A percentile compares a stretch with the other conserved stretches of the same genome.
phyloP scores from a whole-genome alignment of 1,140 invertebrate species.

The Probaryconus sp. region DNA sequence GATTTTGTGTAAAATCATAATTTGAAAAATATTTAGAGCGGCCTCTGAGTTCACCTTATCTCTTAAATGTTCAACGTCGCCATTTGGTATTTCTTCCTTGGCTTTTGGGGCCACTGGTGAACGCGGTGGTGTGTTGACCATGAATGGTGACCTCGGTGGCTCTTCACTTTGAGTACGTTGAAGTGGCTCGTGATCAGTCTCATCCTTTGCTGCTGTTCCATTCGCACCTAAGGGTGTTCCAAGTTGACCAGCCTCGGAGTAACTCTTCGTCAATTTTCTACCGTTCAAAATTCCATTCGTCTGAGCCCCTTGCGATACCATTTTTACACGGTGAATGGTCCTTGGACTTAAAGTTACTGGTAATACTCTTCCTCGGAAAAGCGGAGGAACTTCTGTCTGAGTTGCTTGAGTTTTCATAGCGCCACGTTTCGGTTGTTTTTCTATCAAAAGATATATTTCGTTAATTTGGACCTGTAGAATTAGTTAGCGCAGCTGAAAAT shows the following conservation, averaged over 20 bases:
- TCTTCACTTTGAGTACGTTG: constrained; percentile 91
- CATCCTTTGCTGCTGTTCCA: constrained; percentile 60
- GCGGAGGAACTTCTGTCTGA: constrained; percentile 88
- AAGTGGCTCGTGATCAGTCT: constrained; percentile 84
- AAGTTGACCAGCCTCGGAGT: constrained; percentile 86
- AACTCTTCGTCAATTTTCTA: constrained; percentile 88
- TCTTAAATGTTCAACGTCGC: constrained; percentile 56
- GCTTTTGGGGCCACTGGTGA: constrained; percentile 53
- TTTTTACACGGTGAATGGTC: constrained; percentile 83
- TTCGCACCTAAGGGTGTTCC: constrained; percentile 71
- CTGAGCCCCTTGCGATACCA: constrained; percentile 93
- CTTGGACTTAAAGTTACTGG: constrained; percentile 88
- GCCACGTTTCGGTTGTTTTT: constrained; percentile 87
- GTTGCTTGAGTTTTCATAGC: constrained; percentile 95
- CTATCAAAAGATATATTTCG: constrained; percentile 69
- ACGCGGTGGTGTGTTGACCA: constrained; percentile 75
- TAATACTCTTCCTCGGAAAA: constrained; percentile 82
- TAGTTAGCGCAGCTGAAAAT: constrained; percentile 1
- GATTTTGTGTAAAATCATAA: too few relatives aligned
- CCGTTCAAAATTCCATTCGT: constrained; percentile 87
- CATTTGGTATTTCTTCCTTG: constrained; percentile 62
- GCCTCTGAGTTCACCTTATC: constrained; percentile 35
- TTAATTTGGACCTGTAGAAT: not conserved
- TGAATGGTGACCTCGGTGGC: constrained; percentile 84
- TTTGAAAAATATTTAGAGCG: too few relatives aligned